These are phyloP conservation scores for Indicator maculatus DNA, from an alignment of 2,113 vertebrate genomes.

Conservation along the genomic window DNA sequence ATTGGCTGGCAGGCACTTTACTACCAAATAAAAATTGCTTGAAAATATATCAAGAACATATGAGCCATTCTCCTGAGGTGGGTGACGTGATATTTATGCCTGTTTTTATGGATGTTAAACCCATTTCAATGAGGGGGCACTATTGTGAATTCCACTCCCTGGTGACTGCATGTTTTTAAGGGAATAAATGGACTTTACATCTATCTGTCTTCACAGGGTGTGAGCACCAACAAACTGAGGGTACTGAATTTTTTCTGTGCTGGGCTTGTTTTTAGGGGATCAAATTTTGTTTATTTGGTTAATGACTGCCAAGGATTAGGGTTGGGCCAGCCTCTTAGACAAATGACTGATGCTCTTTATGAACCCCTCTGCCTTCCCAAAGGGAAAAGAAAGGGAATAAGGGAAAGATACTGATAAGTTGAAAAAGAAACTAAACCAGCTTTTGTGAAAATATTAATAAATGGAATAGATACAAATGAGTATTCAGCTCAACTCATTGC, in stretches of 20 bases:
- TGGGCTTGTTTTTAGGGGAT: not conserved
- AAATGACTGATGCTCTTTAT: no score
- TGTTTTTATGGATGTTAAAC: slow-evolving; percentile 48
- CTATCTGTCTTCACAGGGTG: not conserved
- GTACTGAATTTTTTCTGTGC: not conserved
- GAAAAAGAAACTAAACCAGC: no score
- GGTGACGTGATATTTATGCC: slow-evolving; percentile 26
- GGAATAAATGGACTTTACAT: not conserved
- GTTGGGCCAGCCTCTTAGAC: no score
- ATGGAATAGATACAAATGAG: no score
- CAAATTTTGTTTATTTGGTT: not conserved
- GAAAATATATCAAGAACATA: slow-evolving; percentile 58
- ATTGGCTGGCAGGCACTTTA: slow-evolving; percentile 60
- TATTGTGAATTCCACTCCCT: not conserved
- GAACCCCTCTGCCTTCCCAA: no score
- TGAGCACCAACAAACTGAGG: not conserved
- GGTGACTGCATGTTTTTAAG: not conserved
- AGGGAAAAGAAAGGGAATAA: no score
- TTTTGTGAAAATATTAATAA: no score
- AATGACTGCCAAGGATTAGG: no score
- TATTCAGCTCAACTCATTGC: no score
- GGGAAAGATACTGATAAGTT: no score
- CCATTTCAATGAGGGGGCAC: not conserved
- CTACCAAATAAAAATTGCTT: slow-evolving; percentile 64
- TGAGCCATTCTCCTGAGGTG: not conserved